Conservation (phyloP, 1,140 invertebrate genomes). For the Andrena cerasifolii region DNA sequence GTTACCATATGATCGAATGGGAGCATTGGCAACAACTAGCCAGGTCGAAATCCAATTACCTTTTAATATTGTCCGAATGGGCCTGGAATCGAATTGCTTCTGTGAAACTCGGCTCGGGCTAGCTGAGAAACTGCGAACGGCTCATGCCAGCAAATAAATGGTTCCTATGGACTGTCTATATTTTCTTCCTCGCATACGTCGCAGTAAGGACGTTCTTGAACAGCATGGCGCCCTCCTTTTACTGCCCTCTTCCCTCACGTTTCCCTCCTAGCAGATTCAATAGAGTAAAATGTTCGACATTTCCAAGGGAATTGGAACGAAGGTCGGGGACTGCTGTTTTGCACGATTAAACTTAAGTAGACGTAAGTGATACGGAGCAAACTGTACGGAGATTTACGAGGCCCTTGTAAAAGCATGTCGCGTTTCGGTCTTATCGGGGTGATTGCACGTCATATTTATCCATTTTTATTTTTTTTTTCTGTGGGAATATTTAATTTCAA, state of each 20-base stretch:
- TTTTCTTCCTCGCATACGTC: slow-evolving; percentile 53
- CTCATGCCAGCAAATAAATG: slow-evolving; percentile 64
- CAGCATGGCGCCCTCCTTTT: slow-evolving; percentile 25
- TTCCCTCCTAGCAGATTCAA: slow-evolving; percentile 24
- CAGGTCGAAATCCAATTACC: slow-evolving; percentile 76
- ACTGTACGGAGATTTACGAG: neutral
- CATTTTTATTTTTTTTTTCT: neutral
- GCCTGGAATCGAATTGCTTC: slow-evolving; percentile 63
- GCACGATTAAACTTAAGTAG: slow-evolving; percentile 22
- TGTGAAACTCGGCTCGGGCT: slow-evolving; percentile 55
- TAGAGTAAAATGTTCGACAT: slow-evolving; percentile 52
- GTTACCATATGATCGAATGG: slow-evolving; percentile 13
- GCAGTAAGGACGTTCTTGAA: slow-evolving; percentile 37
- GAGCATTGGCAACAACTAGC: slow-evolving; percentile 66
- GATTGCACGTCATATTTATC: neutral
- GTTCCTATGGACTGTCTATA: slow-evolving; percentile 39
- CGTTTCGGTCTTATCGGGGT: neutral
- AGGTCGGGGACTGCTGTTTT: slow-evolving; percentile 21
- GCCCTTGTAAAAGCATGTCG: neutral
- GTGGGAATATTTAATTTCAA: neutral
- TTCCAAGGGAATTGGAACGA: slow-evolving; percentile 55
- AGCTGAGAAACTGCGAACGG: slow-evolving; percentile 56
- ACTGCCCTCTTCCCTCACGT: no score
- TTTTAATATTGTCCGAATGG: slow-evolving; percentile 72
- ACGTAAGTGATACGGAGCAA: neutral